Evolutionary conservation across 2,113 vertebrate genomes (phyloP).

Genomic region (Chloropsis cyanopogon): DNA sequence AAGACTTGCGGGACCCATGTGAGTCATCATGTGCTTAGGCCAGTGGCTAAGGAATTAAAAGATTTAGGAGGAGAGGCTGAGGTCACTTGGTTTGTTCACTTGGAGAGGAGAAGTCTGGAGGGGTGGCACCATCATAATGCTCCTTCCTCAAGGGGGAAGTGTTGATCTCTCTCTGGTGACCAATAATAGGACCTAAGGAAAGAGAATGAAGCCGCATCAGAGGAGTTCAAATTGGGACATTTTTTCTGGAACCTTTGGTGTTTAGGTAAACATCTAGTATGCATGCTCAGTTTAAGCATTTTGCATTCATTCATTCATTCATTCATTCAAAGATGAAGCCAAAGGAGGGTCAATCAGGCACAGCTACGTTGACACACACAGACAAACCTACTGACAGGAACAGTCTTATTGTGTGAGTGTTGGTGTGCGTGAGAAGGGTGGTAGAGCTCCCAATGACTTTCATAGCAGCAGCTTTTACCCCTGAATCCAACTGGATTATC

Average conservation of each 20-base stretch:
- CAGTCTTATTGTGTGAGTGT: not conserved
- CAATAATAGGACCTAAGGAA: fast-evolving
- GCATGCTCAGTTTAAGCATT: not conserved
- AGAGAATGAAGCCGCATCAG: not conserved
- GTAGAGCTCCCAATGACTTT: not conserved
- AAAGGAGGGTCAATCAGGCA: not conserved
- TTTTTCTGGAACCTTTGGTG: not conserved
- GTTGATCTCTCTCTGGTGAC: not conserved
- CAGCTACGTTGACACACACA: not conserved
- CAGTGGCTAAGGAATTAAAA: not conserved
- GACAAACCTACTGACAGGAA: not conserved
- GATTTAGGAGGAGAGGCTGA: not conserved
- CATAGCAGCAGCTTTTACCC: not conserved
- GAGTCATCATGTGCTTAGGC: not conserved
- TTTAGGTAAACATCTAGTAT: not conserved
- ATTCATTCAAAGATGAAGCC: not conserved
- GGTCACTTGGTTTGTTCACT: not conserved
- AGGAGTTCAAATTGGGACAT: not conserved
- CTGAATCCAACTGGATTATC: not conserved
- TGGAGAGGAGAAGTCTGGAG: not conserved
- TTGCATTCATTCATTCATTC: not conserved
- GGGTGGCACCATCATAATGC: fast-evolving
- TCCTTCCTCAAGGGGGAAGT: not conserved
- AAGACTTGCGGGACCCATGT: not conserved
- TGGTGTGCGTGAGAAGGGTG: not conserved